Base-by-base conservation (phyloP, 2,797 vertebrate genomes). In the Paratrypauchen microcephalus region DNA sequence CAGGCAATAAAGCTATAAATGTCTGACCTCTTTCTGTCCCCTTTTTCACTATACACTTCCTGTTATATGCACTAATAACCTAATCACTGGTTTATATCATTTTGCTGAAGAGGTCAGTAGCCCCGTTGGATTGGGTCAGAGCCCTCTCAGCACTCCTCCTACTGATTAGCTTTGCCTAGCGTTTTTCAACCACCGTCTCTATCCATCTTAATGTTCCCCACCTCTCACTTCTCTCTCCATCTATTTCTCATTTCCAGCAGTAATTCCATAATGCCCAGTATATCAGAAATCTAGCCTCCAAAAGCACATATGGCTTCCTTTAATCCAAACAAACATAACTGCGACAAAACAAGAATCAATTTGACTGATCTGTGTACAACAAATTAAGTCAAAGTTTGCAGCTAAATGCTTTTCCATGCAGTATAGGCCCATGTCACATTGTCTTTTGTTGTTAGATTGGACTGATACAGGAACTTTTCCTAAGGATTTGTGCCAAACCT, bases 51-150 rank as follows among this genome's bases (percentile, higher is more conserved):
- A 6, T 68, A 18, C 15, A 66, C 77, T 69, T 71, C 48, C 70
- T 28, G 61, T 59, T 74, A 60, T 74, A 69, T 77, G 72, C 73
- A 73, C 70, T 69, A 71, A 69, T 83, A 74, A 82, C 81, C 77
- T 63, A 65, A 80, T 62, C 54, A 64, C 71, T 81, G 72, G 70
- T 75, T 67, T 41, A 75, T 73, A 55, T 75, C 73, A 47, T 4
- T 65, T 70, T 73, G 73, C 72, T 68, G 48, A 65, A 91, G 89
- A 91, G 89, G 89, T 89, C 88, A 88, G 67, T 70, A 81, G 70
- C 82, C 76, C 72, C 70, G 52, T 77, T 67, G 74, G 70, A 67
- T 64, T 50, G 71, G 75, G 76, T 68, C 84, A 71, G 65, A 54
- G 76, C 80, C 88, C 84, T 81, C 85, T 87, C 83, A 85, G 85